Evolutionary conservation across 2,888 invertebrate genomes (phyloP), one percentile per base, ranked within the genome.

Genomic region (Holacanthella duospinosa): DNA sequence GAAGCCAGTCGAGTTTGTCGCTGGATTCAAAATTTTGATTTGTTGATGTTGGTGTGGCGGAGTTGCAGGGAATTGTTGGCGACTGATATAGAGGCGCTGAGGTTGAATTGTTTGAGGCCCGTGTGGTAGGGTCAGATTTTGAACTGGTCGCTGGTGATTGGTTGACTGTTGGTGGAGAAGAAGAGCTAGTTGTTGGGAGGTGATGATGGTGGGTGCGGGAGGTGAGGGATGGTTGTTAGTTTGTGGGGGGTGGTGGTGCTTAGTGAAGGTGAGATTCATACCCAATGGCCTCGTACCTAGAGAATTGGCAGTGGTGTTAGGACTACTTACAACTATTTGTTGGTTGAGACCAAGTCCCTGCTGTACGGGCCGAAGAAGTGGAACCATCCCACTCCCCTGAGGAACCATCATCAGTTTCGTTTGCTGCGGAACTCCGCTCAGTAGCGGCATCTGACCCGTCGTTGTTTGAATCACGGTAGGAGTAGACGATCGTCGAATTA

Each of bases 151-250:
- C 48, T 62, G 66, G 63, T 63, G 69, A 61, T 62, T 66, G 63
- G 65, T 64, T 67, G 65, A 63, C 59, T 67, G 71, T 53, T 71
- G 71, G 54, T 71, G 71, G 60, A 73, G 63, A 57, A 73, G 70
- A 67, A 72, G 68, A 57, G 71, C 71, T 71, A 72, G 67, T 59
- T 73, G 73, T 58, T 72, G 73, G 26, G 71, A 69, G 62, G 72
- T 73, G 57, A 73, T 73, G 63, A 71, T 66, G 44, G 71, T 71
- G 59, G 73, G 70, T 68, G 70, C 64, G 61, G 71, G 61, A 64
- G 68, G 63, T 64, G 61, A 64, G 67, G 61, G 55, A 55, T 12
- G 24, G 55, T 25, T 26, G 55, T 21, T 6, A 26, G 19, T 57
- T 26, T 24, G 4, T 29, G 29, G 12, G 21, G 36, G 36, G 21